Evolutionary conservation across 2,888 invertebrate species (phyloP).

Genomic region (Lasioglossum figueresi): DNA sequence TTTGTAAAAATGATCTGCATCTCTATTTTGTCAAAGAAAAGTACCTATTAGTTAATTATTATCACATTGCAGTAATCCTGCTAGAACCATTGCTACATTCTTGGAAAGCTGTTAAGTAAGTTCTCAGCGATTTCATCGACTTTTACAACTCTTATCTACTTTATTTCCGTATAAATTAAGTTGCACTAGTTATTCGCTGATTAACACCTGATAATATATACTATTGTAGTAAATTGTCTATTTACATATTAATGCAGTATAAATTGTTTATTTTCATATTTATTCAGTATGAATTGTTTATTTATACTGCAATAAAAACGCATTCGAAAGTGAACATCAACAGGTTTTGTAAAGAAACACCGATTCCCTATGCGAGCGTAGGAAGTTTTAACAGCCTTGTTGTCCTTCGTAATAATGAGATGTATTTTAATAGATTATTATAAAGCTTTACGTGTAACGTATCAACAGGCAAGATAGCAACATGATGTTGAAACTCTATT

Average conservation of each 20-base stretch:
- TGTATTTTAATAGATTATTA: neutral
- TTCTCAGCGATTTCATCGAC: neutral
- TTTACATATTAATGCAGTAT: too few species aligned
- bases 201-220: neutral
- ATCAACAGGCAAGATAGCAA: neutral
- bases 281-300: too few species aligned
- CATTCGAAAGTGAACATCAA: neutral
- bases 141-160: neutral
- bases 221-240: too few species aligned
- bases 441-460: neutral
- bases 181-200: neutral
- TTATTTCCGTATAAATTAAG: neutral
- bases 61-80: too few species aligned
- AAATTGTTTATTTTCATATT: too few species aligned
- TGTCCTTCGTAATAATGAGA: neutral
- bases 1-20: neutral
- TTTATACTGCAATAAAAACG: neutral
- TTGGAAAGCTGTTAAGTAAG: neutral
- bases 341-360: neutral
- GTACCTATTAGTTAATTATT: too few species aligned
- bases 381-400: neutral
- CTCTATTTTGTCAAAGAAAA: too few species aligned
- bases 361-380: neutral
- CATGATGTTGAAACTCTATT: neutral
- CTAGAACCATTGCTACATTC: neutral